Conservation (phyloP, 1,140 invertebrate species). For the Bradysia coprophila region DNA sequence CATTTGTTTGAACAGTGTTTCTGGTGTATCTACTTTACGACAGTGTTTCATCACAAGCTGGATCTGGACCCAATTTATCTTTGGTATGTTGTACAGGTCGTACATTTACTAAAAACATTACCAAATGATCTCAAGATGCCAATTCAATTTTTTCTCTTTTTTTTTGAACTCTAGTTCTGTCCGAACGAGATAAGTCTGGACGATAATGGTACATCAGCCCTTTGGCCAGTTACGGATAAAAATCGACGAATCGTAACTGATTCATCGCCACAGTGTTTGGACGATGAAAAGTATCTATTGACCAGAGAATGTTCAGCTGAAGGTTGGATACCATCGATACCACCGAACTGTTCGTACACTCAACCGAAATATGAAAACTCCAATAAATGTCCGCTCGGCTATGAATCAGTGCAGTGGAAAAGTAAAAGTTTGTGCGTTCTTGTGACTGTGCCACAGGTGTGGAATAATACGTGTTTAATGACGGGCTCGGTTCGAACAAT, state of each 20-base stretch:
- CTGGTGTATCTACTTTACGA: too few species aligned
- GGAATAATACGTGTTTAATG: slow-evolving; percentile 11
- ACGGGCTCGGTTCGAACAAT: slow-evolving; percentile 12
- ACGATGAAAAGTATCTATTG: slow-evolving; percentile 5
- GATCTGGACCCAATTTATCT: too few species aligned
- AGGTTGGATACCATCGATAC: slow-evolving; percentile 7
- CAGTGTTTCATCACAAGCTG: too few species aligned
- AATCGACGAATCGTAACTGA: background rate
- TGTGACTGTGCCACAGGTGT: slow-evolving; percentile 6
- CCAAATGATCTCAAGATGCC: too few species aligned
- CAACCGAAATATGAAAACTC: background rate
- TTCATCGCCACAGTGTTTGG: slow-evolving; percentile 7
- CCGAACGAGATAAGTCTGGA: background rate
- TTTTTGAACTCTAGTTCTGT: background rate
- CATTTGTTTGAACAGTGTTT: too few species aligned
- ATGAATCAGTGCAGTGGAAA: background rate
- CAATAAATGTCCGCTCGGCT: background rate
- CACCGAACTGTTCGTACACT: background rate
- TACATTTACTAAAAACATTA: too few species aligned
- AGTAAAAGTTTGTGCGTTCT: slow-evolving; percentile 6
- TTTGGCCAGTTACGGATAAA: too few species aligned
- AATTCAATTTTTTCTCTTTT: too few species aligned
- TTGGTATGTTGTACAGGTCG: too few species aligned
- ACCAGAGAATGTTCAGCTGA: slow-evolving; percentile 6
- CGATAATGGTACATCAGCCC: too few species aligned